Evolutionary conservation across 2,113 vertebrate genomes (phyloP).

Genomic region (Mus spicilegus): DNA sequence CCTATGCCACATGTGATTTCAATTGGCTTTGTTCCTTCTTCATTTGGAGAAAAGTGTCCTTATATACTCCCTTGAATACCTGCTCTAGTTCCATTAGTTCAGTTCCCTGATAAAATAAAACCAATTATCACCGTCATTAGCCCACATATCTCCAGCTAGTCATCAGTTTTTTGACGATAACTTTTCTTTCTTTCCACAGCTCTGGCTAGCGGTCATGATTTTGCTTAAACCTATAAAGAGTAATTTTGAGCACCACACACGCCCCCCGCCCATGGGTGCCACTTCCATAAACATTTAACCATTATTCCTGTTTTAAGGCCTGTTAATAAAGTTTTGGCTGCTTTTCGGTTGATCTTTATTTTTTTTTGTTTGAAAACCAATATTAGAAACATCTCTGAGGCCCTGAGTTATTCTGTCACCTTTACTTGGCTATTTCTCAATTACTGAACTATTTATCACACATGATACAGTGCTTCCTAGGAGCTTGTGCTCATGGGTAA

Average conservation of each 20-base stretch:
- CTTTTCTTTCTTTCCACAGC: neutral
- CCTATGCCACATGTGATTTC: neutral
- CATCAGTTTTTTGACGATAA: neutral
- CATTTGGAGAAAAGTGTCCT: neutral
- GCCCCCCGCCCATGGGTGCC: neutral
- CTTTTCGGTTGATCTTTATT: neutral
- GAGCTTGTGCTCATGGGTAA: neutral
- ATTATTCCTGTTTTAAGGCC: neutral
- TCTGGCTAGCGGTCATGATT: neutral
- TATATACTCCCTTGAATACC: neutral
- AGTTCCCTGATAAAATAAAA: neutral
- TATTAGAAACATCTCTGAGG: neutral
- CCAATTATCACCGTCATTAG: neutral
- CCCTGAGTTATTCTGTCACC: neutral
- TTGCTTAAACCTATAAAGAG: neutral
- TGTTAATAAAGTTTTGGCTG: neutral
- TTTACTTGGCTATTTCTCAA: slow-evolving; percentile 22
- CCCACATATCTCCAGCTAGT: neutral
- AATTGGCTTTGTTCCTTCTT: neutral
- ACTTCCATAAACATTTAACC: slow-evolving; percentile 20
- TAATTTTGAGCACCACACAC: neutral
- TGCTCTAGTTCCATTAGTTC: neutral
- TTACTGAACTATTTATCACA: slow-evolving; percentile 27
- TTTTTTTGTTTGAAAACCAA: slow-evolving; percentile 4
- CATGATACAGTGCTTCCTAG: neutral